Evolutionary conservation across 2,113 vertebrate species (phyloP).

Genomic region (Trogon surrucura): DNA sequence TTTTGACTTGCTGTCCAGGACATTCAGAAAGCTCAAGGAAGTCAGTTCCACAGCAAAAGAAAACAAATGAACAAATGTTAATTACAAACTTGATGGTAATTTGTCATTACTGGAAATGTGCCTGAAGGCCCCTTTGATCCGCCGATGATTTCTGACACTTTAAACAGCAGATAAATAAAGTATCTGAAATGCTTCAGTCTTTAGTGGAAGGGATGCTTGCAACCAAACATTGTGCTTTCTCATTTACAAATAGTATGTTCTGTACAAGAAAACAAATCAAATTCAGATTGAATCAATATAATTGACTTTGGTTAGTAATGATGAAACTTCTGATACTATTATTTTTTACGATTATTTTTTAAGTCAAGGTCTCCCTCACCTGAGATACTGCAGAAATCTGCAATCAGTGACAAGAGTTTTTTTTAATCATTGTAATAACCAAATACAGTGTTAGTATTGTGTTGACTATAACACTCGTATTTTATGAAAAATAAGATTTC

Average conservation of each 20-base stretch:
- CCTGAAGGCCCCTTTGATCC: neutral
- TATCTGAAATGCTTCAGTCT: neutral
- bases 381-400: neutral
- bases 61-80: neutral
- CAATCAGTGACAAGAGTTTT: neutral
- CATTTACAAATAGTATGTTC: neutral
- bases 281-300: neutral
- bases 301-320: neutral
- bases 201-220: neutral
- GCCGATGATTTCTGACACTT: neutral
- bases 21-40: neutral
- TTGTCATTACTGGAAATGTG: neutral
- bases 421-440: neutral
- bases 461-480: neutral
- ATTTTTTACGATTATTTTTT: neutral
- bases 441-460: neutral
- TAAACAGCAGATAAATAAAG: neutral
- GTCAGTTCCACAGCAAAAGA: neutral
- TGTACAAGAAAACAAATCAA: neutral
- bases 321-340: neutral
- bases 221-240: neutral
- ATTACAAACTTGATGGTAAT: neutral
- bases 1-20: neutral
- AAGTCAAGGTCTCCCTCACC: neutral
- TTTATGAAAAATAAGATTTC: neutral